A percentile compares a stretch with the other conserved stretches of the same genome.
Evolutionary conservation across 2,113 vertebrate species (phyloP).

Genomic region (Nesoenas mayeri): DNA sequence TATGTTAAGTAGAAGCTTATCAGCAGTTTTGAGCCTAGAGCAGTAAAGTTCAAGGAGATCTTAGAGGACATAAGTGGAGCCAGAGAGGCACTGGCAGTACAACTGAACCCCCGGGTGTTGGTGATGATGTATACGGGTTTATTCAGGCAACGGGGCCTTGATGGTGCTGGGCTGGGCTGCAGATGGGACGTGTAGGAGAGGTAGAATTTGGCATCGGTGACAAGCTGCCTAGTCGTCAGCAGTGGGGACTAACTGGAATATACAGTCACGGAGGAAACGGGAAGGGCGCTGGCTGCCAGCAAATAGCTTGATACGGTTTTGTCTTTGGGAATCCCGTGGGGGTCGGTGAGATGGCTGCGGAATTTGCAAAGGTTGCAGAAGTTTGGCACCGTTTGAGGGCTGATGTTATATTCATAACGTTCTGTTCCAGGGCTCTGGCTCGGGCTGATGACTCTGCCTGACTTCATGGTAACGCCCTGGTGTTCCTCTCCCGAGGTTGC

Average conservation of each 20-base stretch:
- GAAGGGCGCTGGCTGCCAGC: not conserved
- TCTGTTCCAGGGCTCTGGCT: constrained; percentile 42
- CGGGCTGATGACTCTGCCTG: constrained; percentile 10
- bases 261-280: not conserved
- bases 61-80: accelerated
- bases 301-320: not conserved
- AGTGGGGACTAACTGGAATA: not conserved
- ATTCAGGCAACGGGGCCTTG: not conserved
- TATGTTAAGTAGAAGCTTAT: not conserved
- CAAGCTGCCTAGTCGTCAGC: not conserved
- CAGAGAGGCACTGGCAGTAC: not conserved
- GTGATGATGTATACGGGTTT: not conserved
- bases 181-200: not conserved
- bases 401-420: constrained; percentile 37
- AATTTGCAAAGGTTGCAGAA: constrained; percentile 28
- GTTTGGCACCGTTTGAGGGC: constrained; percentile 1
- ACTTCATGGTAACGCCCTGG: constrained; percentile 47
- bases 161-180: constrained; percentile 35
- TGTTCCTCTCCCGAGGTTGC: not conserved
- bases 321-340: not conserved
- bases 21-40: not conserved
- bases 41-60: not conserved
- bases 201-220: not conserved
- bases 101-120: not conserved
- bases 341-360: not conserved